A percentile compares a stretch with the other conserved stretches of the same genome.
These are phyloP conservation scores for Spea bombifrons DNA, from an alignment of 2,113 vertebrate species.

Conservation along the genomic window DNA sequence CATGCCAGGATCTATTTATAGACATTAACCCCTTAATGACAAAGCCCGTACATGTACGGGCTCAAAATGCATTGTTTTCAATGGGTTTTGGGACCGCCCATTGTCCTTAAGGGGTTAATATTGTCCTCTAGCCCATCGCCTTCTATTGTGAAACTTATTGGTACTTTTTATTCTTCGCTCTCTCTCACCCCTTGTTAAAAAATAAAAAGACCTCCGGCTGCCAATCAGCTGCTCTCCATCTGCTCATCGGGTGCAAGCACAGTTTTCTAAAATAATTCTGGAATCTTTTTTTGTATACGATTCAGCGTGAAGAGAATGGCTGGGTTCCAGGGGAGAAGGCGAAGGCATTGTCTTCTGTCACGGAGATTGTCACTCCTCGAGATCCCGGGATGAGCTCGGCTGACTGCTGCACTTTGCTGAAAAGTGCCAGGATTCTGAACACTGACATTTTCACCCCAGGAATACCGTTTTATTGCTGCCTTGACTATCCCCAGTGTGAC, in stretches of 20 bases:
- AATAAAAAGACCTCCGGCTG: not conserved
- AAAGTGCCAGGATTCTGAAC: not conserved
- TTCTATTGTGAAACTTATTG: slow-evolving; percentile 5
- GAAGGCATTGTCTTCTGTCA: not conserved
- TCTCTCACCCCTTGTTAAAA: not conserved
- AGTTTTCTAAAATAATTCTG: not conserved
- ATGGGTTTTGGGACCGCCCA: no score
- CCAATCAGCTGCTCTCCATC: not conserved
- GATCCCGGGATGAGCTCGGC: not conserved
- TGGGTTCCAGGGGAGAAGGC: not conserved
- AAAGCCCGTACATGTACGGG: no score
- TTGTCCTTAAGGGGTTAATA: not conserved
- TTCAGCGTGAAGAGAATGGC: slow-evolving; percentile 24
- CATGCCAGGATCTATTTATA: slow-evolving; percentile 22
- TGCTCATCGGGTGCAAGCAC: not conserved
- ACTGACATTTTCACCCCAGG: slow-evolving; percentile 20
- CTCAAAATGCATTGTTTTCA: no score
- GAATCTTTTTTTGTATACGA: not conserved
- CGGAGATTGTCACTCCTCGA: slow-evolving; percentile 12
- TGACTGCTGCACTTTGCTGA: slow-evolving; percentile 28
- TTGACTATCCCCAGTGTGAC: not conserved
- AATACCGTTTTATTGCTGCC: slow-evolving; percentile 7
- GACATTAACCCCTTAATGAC: not conserved
- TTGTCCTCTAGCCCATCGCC: not conserved
- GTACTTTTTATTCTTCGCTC: not conserved